Conservation (phyloP, 2,888 invertebrate species). For the Pegoplata infirma region DNA sequence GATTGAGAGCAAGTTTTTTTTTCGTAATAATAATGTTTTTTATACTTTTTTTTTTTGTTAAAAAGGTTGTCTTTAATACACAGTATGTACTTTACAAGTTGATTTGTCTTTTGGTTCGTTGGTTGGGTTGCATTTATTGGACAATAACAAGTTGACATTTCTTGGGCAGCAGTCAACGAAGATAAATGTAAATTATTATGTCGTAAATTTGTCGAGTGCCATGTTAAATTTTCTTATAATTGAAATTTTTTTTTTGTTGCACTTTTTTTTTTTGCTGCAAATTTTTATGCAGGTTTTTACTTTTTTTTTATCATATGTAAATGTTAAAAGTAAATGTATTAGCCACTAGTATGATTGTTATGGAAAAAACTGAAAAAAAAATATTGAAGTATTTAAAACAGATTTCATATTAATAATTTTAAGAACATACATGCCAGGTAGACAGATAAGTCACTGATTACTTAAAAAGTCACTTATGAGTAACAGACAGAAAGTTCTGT, state of each 20-base stretch:
- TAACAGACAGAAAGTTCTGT: no score
- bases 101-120: slow-evolving; percentile 33
- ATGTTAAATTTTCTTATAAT: slow-evolving; percentile 65
- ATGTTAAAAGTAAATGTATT: slow-evolving; percentile 29
- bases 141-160: slow-evolving; percentile 61
- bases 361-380: no score
- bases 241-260: slow-evolving; percentile 47
- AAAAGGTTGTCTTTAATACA: slow-evolving; percentile 51
- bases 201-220: slow-evolving; percentile 72
- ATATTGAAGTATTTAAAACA: no score
- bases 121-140: slow-evolving; percentile 55
- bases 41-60: slow-evolving; percentile 29
- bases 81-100: slow-evolving; percentile 37
- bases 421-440: no score
- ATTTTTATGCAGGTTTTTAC: slow-evolving; percentile 30
- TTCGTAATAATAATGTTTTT: no score
- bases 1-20: slow-evolving; percentile 64
- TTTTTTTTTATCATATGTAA: slow-evolving; percentile 24
- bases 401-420: no score
- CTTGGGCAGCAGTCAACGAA: slow-evolving; percentile 69
- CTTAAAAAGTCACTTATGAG: no score
- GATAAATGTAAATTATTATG: slow-evolving; percentile 78
- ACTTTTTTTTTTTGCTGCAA: slow-evolving; percentile 10
- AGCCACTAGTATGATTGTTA: background rate
- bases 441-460: no score